These are phyloP conservation scores for Parasteatoda tepidariorum DNA, from an alignment of 1,140 invertebrate genomes.

Conservation along the genomic window DNA sequence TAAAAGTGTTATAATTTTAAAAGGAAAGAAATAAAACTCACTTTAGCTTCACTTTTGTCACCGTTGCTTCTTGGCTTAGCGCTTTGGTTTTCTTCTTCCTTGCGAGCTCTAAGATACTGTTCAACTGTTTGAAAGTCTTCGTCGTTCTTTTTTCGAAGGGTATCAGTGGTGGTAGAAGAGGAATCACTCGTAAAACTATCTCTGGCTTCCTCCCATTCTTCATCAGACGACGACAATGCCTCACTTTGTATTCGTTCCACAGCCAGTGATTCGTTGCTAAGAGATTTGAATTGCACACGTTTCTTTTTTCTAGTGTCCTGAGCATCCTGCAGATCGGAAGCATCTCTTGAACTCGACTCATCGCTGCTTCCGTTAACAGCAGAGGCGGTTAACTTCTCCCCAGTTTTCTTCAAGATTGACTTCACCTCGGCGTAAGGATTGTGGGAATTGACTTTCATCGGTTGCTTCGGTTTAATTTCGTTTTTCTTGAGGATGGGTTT, in stretches of 20 bases:
- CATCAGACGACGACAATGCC: slow-evolving; percentile 41
- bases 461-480: slow-evolving; percentile 30
- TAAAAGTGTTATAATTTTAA: too few species aligned
- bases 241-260: slow-evolving; percentile 9
- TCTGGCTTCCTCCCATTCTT: slow-evolving; percentile 55
- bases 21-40: too few species aligned
- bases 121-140: slow-evolving; percentile 21
- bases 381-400: background rate
- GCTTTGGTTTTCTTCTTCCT: background rate
- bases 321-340: background rate
- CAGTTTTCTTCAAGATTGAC: slow-evolving; percentile 63
- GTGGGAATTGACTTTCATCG: slow-evolving; percentile 14
- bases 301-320: slow-evolving; percentile 26
- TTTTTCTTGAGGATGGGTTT: slow-evolving; percentile 47
- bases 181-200: slow-evolving; percentile 23
- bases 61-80: background rate
- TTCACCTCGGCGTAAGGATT: slow-evolving; percentile 61
- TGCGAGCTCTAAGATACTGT: background rate
- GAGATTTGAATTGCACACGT: slow-evolving; percentile 37
- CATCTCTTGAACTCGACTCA: background rate
- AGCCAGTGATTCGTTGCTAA: slow-evolving; percentile 28
- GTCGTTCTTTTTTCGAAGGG: background rate
- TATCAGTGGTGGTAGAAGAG: background rate
- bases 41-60: background rate
- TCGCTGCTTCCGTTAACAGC: background rate